Conservation (phyloP, 92 coral and sea anemone genomes). For the Parazoanthus darwini region DNA sequence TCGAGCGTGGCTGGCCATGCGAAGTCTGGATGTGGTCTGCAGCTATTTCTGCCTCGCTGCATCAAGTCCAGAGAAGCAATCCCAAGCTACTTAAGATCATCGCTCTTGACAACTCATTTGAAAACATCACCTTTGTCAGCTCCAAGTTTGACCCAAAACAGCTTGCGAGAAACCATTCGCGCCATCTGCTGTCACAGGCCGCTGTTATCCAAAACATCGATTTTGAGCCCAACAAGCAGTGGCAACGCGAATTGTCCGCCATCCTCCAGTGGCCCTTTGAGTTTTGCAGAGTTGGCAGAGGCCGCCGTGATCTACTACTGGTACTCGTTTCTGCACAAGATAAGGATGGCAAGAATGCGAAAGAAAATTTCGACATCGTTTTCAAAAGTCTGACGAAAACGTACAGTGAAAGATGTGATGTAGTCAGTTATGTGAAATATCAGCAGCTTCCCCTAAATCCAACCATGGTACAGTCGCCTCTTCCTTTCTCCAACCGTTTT, state of each 20-base stretch:
- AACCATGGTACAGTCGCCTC: neutral
- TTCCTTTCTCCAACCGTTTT: neutral
- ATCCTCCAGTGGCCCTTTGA: neutral
- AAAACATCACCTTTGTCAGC: neutral
- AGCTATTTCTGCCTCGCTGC: neutral
- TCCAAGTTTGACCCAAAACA: neutral
- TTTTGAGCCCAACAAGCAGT: neutral
- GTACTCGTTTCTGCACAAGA: conserved; percentile 3
- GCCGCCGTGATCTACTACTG: neutral
- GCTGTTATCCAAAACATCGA: conserved; percentile 10
- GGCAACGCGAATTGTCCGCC: neutral
- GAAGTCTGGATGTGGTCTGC: conserved; percentile 14
- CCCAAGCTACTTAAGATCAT: neutral
- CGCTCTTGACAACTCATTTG: neutral
- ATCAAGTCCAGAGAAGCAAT: neutral
- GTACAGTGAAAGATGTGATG: neutral
- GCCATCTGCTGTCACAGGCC: conserved; percentile 9
- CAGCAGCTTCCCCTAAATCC: neutral
- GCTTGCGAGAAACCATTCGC: neutral
- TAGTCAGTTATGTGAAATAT: neutral
- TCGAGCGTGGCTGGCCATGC: neutral
- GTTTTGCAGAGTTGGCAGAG: neutral
- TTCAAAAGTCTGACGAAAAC: neutral
- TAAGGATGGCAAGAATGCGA: conserved; percentile 2
- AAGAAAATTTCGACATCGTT: neutral